These are phyloP conservation scores for Tamias sibiricus DNA, from an alignment of 2,113 vertebrate species.

Conservation along the genomic window DNA sequence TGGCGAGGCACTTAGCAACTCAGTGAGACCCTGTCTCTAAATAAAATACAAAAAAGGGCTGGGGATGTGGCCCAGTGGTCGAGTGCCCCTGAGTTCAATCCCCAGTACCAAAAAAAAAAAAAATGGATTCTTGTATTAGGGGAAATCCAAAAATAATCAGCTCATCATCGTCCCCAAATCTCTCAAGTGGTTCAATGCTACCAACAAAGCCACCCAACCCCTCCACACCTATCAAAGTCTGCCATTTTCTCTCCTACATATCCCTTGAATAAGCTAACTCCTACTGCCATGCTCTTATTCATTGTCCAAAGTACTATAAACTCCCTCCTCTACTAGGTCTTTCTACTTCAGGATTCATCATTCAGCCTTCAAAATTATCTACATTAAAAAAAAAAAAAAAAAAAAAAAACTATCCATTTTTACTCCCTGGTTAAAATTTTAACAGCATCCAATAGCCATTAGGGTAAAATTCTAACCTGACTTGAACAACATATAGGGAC, in stretches of 20 bases:
- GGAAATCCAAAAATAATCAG: neutral
- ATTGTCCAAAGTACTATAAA: neutral
- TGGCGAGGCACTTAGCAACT: too few species aligned
- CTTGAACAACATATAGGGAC: neutral
- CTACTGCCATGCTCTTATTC: neutral
- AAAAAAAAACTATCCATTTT: conserved; percentile 9
- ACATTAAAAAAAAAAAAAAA: neutral
- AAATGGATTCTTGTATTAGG: neutral
- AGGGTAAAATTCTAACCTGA: conserved; percentile 22
- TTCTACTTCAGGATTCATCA: neutral
- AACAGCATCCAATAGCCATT: neutral
- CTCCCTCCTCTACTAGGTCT: neutral
- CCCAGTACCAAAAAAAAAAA: too few species aligned
- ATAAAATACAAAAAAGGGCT: too few species aligned
- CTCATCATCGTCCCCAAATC: neutral
- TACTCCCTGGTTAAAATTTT: neutral
- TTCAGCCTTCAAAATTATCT: neutral
- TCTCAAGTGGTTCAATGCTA: neutral
- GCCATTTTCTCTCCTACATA: neutral
- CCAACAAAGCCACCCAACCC: neutral
- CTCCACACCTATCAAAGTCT: neutral
- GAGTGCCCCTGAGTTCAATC: too few species aligned
- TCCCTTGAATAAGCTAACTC: neutral
- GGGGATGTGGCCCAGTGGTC: too few species aligned
- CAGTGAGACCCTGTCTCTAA: too few species aligned